A percentile compares a stretch with the other conserved stretches of the same genome.
phyloP scores from a whole-genome alignment of 2,797 vertebrate species.

The Alauda arvensis region DNA sequence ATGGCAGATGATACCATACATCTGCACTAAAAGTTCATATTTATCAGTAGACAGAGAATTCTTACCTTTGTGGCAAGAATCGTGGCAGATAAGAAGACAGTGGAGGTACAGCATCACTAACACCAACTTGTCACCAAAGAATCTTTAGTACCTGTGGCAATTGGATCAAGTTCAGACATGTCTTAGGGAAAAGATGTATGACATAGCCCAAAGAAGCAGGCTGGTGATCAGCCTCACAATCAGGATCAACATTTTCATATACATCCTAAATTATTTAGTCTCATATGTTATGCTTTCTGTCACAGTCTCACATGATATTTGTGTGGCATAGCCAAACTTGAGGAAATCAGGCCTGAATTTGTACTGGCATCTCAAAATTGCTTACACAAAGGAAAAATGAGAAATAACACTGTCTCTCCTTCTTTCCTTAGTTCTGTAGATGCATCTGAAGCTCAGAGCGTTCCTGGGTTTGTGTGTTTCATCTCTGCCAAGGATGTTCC shows the following conservation, averaged over 20 bases:
- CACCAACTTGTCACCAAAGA: neutral
- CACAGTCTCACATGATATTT: neutral
- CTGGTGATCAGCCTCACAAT: neutral
- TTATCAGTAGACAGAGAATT: neutral
- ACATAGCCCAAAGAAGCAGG: neutral
- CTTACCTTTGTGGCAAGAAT: neutral
- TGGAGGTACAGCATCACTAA: neutral
- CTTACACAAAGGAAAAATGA: neutral
- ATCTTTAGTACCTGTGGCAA: neutral
- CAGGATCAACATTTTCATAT: neutral
- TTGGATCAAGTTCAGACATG: neutral
- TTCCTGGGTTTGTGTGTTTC: constrained; percentile 83
- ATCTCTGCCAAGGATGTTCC: constrained; percentile 83
- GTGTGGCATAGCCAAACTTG: neutral
- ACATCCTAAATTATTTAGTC: neutral
- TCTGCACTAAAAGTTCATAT: neutral
- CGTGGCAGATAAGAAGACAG: neutral
- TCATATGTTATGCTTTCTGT: neutral
- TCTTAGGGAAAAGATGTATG: neutral
- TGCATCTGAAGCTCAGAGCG: constrained; percentile 70
- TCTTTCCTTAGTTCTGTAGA: constrained; percentile 78
- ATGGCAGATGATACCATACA: fast-evolving
- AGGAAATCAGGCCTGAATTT: neutral
- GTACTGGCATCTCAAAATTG: fast-evolving
- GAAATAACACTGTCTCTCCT: neutral